Percentiles rank a stretch among this genome's conserved stretches.
phyloP scores from a whole-genome alignment of 2,888 invertebrate genomes.

The Cheilosia grossa region DNA sequence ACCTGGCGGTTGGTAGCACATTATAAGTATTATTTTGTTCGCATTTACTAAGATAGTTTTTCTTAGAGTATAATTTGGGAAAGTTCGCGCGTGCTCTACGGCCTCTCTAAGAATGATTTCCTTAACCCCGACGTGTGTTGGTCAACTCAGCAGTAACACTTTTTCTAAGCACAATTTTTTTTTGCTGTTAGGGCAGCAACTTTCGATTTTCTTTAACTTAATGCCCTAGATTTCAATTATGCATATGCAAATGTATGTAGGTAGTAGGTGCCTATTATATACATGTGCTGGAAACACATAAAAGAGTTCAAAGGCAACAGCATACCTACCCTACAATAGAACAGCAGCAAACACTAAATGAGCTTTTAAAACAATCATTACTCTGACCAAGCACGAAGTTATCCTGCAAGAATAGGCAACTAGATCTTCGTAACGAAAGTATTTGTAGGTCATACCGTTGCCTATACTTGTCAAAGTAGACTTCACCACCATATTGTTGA shows the following conservation, averaged over 20 bases:
- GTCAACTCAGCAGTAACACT: constrained; percentile 63
- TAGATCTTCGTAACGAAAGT: constrained; percentile 16
- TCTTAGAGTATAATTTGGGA: constrained; percentile 32
- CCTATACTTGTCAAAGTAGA: constrained; percentile 5
- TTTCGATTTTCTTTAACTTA: constrained; percentile 65
- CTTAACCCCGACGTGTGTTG: constrained; percentile 51
- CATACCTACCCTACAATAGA: too few species aligned
- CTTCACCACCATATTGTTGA: constrained; percentile 17
- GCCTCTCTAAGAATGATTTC: constrained; percentile 3
- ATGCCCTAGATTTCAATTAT: constrained; percentile 63
- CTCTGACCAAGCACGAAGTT: constrained; percentile 44
- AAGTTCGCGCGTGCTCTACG: constrained; percentile 68
- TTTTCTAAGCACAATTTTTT: constrained; percentile 29
- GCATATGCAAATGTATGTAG: constrained; percentile 53
- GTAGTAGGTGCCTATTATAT: too few species aligned
- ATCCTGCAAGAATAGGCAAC: constrained; percentile 20
- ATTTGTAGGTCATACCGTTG: constrained; percentile 62
- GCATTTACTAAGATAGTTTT: constrained; percentile 40
- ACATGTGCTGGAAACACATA: constrained; percentile 27
- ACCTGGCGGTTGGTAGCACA: constrained; percentile 32
- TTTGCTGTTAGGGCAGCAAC: constrained; percentile 37
- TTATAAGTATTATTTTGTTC: constrained; percentile 15
- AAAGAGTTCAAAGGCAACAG: not conserved
- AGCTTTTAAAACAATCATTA: constrained; percentile 63
- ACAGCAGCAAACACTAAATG: constrained; percentile 32